Base-by-base conservation (phyloP, 1,140 invertebrate species). In the Drosophila triauraria region DNA sequence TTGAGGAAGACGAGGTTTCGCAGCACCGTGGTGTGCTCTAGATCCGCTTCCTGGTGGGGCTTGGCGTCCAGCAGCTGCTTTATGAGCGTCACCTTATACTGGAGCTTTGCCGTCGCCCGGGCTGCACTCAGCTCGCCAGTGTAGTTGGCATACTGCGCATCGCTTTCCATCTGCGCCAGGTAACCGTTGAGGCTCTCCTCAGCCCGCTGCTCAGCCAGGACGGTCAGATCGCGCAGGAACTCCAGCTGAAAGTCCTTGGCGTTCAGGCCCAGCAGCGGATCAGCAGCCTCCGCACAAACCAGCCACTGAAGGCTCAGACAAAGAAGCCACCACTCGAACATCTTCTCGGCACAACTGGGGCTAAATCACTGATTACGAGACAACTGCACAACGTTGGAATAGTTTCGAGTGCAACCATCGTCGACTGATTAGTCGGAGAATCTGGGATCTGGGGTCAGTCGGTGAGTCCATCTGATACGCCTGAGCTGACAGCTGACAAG, bases 51-150 rank as follows among this genome's bases (percentile, higher is more conserved):
- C 12, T 15, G 15, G 2, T 76, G 67, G 0, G 68, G 68, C 8
- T 72, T 51, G 0, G 64, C 63, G 27, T 92, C 91, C 5, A 92
- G 47, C 27, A 87, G 56, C 35, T 92, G 91, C 48, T 90, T 92
- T 42, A 92, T 79, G 1, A 92, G 72, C 30, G 88, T 53, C 53
- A 87, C 76, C 70, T 92, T 92, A 5, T 54, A 3, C 27, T 71
- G 72, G 1, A 91, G 35, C 42, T 70, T 75, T 0, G 13, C n/a
- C 1, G 64, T 43, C 0, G 68, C 46, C 0, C 68, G 47, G 2
- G 68, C 85, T 1, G 17, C n/a, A 17, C 27, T 15, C n/a, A 90
- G n/a, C 3, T 82, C 70, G 0, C 4, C 23, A 2, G 43, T 56
- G 35, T 91, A 82, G 53, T 86, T 82, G 46, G 8, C 54, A 64